Evolutionary conservation across 1,140 invertebrate genomes (phyloP).

Genomic region (Harlomillsia oculata): DNA sequence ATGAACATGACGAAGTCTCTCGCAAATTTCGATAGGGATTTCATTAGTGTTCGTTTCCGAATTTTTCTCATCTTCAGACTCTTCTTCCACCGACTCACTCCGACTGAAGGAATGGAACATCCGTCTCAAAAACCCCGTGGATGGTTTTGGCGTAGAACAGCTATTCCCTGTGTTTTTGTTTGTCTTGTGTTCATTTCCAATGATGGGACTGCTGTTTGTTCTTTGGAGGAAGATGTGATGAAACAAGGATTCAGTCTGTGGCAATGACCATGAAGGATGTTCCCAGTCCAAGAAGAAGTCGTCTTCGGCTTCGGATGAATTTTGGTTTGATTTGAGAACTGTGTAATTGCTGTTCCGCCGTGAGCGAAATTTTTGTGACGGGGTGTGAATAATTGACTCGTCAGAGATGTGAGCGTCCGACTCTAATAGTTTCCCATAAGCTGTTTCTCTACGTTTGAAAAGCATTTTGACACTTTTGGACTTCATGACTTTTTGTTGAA

Average conservation of each 20-base stretch:
- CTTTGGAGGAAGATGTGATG: slow-evolving; percentile 15
- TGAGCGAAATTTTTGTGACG: no score
- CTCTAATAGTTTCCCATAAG: no score
- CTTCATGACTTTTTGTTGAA: no score
- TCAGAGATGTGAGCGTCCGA: no score
- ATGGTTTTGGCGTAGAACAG: no score
- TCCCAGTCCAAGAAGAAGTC: slow-evolving; percentile 13
- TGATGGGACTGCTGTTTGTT: neutral
- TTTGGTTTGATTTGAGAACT: no score
- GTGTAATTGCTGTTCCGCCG: no score
- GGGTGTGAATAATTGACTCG: no score
- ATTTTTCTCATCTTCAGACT: neutral
- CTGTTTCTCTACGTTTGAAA: no score
- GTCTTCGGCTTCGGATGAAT: neutral
- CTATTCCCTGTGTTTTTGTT: neutral
- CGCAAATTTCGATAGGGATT: slow-evolving; percentile 23
- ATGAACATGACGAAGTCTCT: slow-evolving; percentile 18
- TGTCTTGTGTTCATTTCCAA: neutral
- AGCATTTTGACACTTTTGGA: no score
- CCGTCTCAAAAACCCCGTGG: neutral
- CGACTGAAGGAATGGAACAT: neutral
- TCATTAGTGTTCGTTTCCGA: neutral
- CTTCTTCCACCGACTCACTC: neutral
- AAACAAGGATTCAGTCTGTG: slow-evolving; percentile 16
- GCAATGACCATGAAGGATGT: slow-evolving; percentile 7